Base-by-base conservation (phyloP, 2,113 vertebrate species). In the Mola mola region DNA sequence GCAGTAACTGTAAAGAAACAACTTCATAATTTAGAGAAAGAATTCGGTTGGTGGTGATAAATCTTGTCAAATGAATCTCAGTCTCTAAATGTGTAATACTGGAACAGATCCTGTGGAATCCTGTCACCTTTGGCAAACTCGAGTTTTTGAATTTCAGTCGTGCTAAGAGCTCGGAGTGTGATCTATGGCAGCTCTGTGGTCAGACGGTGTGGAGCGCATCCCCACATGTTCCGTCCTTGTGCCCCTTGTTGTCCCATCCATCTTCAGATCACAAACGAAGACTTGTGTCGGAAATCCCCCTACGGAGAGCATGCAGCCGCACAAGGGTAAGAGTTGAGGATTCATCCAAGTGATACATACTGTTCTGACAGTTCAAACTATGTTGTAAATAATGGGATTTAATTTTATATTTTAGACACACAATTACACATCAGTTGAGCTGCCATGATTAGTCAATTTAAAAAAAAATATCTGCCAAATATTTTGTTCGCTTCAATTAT, bases 261-360 rank as follows among this genome's bases (percentile, higher is more conserved):
- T 65, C 58, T 49, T 95, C 91, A 98, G 81, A 99, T 98, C 87
- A 99, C 94, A n/a, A 99, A 99, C 0, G 97, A 99, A 1, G 96
- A 98, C 87, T 99, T 99, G 91, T 99, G 96, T 81, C 96, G 93
- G 92, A 99, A 98, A 89, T 98, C 95, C 0, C 96, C 97, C 97
- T 99, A 91, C 37, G 88, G 89, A 17, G 19, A 63, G 25, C 8
- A 33, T 0, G 12, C 6, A 41, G n/a, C 2, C 13, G 11, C 33
- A n/a, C 6, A 38, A 16, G 12, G 36, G 15, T n/a, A n/a, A n/a
- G n/a, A n/a, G n/a, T n/a, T n/a, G n/a, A n/a, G n/a, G n/a, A n/a
- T n/a, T n/a, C n/a, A n/a, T n/a, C n/a, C n/a, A n/a, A n/a, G n/a
- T n/a, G n/a, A n/a, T n/a, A n/a, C n/a, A n/a, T n/a, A n/a, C n/a